phyloP scores from a whole-genome alignment of 2,113 vertebrate species.

The Ptilonorhynchus violaceus region DNA sequence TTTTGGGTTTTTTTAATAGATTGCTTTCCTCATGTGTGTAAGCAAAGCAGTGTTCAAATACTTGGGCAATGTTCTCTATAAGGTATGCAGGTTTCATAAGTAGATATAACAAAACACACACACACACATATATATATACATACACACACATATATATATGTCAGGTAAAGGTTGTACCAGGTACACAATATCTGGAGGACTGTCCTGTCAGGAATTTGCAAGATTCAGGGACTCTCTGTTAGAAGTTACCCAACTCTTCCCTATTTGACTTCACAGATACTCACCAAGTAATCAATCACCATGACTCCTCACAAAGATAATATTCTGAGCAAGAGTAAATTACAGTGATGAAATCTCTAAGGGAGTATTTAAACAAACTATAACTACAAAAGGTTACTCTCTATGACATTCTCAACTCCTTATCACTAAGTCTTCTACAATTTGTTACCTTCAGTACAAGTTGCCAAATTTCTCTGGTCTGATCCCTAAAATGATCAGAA shows the following conservation, averaged over 20 bases:
- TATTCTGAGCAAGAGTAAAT: not conserved
- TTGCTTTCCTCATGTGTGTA: not conserved
- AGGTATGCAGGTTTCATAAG: not conserved
- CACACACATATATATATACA: not conserved
- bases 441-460: not conserved
- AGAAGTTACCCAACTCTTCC: not conserved
- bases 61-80: not conserved
- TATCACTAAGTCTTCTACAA: not conserved
- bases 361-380: constrained; percentile 15
- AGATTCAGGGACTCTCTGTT: not conserved
- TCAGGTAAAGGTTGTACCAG: not conserved
- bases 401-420: not conserved
- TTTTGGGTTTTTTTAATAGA: not conserved
- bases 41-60: not conserved
- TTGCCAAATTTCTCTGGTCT: not conserved
- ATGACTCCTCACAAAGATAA: not conserved
- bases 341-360: not conserved
- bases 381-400: constrained; percentile 11
- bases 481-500: not conserved
- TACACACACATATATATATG: not conserved
- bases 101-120: not conserved
- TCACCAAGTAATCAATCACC: not conserved
- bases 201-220: not conserved
- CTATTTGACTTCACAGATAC: not conserved
- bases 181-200: not conserved